A percentile compares a stretch with the other conserved stretches of the same genome.
These are phyloP conservation scores for Colostygia pectinataria DNA, from an alignment of 2,888 invertebrate genomes.

Conservation along the genomic window DNA sequence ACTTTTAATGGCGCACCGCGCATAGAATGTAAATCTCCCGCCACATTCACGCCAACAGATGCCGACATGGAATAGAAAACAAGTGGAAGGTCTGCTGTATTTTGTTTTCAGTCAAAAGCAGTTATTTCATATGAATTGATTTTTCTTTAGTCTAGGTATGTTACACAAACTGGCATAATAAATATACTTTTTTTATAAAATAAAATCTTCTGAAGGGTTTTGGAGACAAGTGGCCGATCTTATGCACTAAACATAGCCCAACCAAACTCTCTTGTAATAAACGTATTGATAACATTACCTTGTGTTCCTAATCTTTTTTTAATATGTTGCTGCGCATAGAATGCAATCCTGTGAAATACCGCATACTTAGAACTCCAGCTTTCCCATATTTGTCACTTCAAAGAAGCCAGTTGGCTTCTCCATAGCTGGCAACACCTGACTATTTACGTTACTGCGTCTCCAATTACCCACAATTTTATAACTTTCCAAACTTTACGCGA, in stretches of 20 bases:
- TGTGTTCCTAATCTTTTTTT: no score
- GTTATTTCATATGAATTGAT: no score
- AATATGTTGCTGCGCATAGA: no score
- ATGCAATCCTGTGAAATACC: not conserved
- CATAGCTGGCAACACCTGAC: constrained; percentile 61
- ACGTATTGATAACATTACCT: no score
- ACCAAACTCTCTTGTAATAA: no score
- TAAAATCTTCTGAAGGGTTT: no score
- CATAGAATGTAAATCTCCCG: constrained; percentile 64
- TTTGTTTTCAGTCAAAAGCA: not conserved
- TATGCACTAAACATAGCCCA: no score
- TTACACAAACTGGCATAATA: no score
- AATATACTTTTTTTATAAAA: no score
- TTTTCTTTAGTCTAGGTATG: no score
- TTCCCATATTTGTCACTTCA: not conserved
- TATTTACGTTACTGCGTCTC: constrained; percentile 62
- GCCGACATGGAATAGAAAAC: constrained; percentile 9
- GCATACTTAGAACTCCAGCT: not conserved
- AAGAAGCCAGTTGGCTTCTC: constrained; percentile 10
- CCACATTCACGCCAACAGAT: constrained; percentile 38
- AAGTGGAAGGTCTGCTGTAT: not conserved
- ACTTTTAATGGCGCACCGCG: constrained; percentile 67
- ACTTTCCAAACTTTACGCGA: constrained; percentile 62
- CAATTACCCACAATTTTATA: constrained; percentile 61
- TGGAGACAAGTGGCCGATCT: no score